A percentile compares a stretch with the other conserved stretches of the same genome.
These are phyloP conservation scores for Rhinopomastus cyanomelas DNA, from an alignment of 2,113 vertebrate genomes.

Conservation along the genomic window DNA sequence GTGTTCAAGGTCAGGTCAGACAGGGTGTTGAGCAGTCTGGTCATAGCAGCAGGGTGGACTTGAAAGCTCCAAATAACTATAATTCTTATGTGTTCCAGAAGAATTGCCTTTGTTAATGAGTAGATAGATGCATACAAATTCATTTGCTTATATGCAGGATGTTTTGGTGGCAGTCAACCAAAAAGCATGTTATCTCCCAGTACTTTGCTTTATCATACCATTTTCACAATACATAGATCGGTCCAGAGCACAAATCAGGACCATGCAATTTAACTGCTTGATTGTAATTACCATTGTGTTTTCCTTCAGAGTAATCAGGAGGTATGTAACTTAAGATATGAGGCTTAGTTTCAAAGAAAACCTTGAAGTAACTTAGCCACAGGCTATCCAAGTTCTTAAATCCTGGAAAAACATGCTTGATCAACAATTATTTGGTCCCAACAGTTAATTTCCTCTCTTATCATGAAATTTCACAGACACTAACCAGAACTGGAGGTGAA, in stretches of 20 bases:
- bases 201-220: neutral
- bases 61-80: neutral
- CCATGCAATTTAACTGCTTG: neutral
- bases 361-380: neutral
- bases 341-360: neutral
- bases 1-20: neutral
- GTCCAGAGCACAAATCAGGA: neutral
- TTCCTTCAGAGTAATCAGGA: neutral
- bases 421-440: neutral
- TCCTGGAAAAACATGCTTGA: neutral
- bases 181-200: neutral
- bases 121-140: neutral
- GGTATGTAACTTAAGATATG: neutral
- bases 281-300: neutral
- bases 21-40: neutral
- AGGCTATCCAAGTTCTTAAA: neutral
- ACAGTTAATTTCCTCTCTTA: neutral
- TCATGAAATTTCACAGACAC: neutral
- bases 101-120: neutral
- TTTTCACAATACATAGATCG: neutral
- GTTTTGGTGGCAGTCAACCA: neutral
- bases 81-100: neutral
- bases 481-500: neutral
- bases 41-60: neutral
- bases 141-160: neutral